Conservation (phyloP, 2,113 vertebrate species). For the Lichenostomus cassidix region DNA sequence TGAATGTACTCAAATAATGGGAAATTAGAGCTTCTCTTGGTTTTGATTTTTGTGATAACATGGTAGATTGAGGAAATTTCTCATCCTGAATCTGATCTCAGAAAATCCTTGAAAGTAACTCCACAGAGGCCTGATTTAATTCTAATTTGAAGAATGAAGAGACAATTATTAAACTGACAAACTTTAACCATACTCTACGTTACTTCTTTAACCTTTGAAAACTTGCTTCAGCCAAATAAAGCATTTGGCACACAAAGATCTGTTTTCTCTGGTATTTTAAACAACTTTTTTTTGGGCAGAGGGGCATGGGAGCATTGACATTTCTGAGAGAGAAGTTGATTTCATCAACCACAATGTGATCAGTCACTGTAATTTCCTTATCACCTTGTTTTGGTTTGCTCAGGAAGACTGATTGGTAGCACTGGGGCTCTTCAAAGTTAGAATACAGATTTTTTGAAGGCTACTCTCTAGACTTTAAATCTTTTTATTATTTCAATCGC, state of each 20-base stretch:
- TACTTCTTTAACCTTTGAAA: background rate
- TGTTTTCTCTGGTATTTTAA: background rate
- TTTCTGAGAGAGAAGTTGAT: background rate
- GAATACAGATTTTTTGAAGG: background rate
- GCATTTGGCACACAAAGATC: background rate
- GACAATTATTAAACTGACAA: background rate
- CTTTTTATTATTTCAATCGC: background rate
- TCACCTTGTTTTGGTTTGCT: background rate
- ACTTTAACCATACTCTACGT: background rate
- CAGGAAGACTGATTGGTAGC: background rate
- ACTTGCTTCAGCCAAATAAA: background rate
- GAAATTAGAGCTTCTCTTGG: accelerated
- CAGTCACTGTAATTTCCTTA: background rate
- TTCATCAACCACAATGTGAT: background rate
- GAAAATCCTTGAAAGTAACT: background rate
- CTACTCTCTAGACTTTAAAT: background rate
- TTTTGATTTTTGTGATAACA: background rate
- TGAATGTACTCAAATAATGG: background rate
- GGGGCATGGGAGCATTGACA: background rate
- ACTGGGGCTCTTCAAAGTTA: background rate
- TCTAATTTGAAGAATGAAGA: background rate
- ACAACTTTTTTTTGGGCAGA: background rate
- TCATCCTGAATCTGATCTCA: background rate
- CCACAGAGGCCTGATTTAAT: background rate
- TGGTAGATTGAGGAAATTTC: background rate